Base-by-base conservation (phyloP, 37 sponge, comb jelly and placozoan genomes). In the Crambe crambe region DNA sequence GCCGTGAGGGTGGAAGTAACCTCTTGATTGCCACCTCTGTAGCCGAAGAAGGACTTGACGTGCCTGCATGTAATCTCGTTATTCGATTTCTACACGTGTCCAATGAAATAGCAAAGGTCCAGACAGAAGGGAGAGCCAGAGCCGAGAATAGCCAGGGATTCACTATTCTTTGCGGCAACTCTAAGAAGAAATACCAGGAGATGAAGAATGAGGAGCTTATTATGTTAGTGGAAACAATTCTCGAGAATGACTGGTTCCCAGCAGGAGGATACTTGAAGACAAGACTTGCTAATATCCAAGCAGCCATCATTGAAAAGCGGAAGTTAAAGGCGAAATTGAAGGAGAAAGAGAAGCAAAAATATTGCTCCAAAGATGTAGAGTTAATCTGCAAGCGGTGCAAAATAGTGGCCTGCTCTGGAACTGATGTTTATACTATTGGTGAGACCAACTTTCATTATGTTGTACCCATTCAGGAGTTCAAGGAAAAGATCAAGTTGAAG, bases 11-110 rank as follows among this genome's bases (percentile, higher is more conserved):
- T 6, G 68, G 71, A 41, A 85, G 51, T 51, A 89, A 93, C 72
- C 76, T 93, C 43, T 58, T 93, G 2, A 86, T 85, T 23, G 76
- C 90, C 22, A 93, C 94, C 15, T 88, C 94, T 35, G 89, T 93
- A 20, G 78, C 82, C 23, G 89, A 89, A 51, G 87, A 93, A 77
- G 94, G 94, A 0, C 25, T 93, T 1, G 89, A 93, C 40, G 76
- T 88, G 18, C 83, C 89, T 47, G 90, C 59, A n/a, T 93, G 94
- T 51, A 86, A 93, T 47, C 44, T 89, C 2, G 87, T 93, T 60
- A 93, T 93, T 9, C 94, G 94, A 26, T 93, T 67, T 67, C 85
- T 85, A 32, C 72, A 77, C 44, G 82, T 93, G 23, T 76, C 90
- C 42, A 80, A 85, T 89, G 86, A 89, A 65, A 89, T 89, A 26